These are phyloP conservation scores for Teleogryllus oceanicus DNA, from an alignment of 2,888 invertebrate genomes.

Conservation along the genomic window DNA sequence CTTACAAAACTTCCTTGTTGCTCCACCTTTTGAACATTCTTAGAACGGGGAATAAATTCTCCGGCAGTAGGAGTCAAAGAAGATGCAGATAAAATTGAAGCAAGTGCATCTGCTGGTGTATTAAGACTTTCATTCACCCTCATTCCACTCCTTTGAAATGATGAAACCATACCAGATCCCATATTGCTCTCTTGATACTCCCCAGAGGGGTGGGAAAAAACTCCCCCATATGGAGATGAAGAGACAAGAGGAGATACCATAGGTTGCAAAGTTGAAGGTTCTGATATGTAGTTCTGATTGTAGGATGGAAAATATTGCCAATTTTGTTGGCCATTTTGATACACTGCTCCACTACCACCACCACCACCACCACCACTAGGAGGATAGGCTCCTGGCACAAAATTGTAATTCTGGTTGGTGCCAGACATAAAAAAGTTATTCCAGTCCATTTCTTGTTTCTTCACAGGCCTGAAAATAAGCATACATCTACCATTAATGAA, in stretches of 20 bases:
- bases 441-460: background rate
- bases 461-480: background rate
- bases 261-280: background rate
- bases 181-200: background rate
- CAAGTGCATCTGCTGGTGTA: constrained; percentile 25
- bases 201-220: background rate
- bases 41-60: constrained; percentile 54
- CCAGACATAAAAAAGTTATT: background rate
- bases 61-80: constrained; percentile 57
- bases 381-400: background rate
- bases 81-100: constrained; percentile 43
- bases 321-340: background rate
- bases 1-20: background rate
- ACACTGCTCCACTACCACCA: background rate
- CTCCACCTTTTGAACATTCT: background rate
- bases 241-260: background rate
- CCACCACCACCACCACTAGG: background rate
- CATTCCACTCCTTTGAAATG: background rate
- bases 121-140: background rate
- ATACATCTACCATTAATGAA: background rate
- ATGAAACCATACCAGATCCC: background rate
- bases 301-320: background rate
- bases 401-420: background rate
- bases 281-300: background rate
- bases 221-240: background rate